Evolutionary conservation across 2,888 invertebrate species (phyloP), one percentile per base, ranked within the genome.

Genomic region (Drosophila imparisetae): DNA sequence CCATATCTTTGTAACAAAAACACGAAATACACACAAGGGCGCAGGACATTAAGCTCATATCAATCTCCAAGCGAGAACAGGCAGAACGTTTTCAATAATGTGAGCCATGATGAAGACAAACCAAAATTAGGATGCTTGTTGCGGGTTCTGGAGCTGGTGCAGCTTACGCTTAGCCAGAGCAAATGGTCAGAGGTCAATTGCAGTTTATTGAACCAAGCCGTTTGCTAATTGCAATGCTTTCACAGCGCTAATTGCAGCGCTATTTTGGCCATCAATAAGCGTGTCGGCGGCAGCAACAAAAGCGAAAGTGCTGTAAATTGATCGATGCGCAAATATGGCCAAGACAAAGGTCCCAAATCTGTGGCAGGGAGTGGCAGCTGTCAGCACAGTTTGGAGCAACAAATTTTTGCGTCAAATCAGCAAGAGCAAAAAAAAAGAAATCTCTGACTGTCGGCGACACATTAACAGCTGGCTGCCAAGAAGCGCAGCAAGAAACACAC

Each of bases 281-380:
- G 27, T 29, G 13, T 18, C 27, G 29, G 4, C 10, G 24, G 29
- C 29, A 34, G 52, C 53, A 21, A 54, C 29, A 65, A 65, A 75
- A 72, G 72, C 64, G 75, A 85, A 89, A 87, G 82, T 87, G 77
- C 85, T 85, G 90, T 72, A 87, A 85, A 71, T 77, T 84, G 85
- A 89, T 82, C 86, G 82, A 87, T 87, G 75, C 32, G 48, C 73
- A 89, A 78, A 81, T 66, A 75, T 72, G 49, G 48, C 36, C 67
- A 63, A 60, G 65, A 63, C 64, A 67, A 68, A 83, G 73, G 66
- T 29, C 69, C 15, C 49, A 50, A 40, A 54, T 27, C 57, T n/a
- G 45, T 57, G 55, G 73, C 50, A 60, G 30, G 62, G 52, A 32
- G 54, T 64, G 70, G 60, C 63, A 66, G 60, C 53, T 66, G 52